Conservation (phyloP, 2,888 invertebrate genomes). For the Rhaphigaster nebulosa region DNA sequence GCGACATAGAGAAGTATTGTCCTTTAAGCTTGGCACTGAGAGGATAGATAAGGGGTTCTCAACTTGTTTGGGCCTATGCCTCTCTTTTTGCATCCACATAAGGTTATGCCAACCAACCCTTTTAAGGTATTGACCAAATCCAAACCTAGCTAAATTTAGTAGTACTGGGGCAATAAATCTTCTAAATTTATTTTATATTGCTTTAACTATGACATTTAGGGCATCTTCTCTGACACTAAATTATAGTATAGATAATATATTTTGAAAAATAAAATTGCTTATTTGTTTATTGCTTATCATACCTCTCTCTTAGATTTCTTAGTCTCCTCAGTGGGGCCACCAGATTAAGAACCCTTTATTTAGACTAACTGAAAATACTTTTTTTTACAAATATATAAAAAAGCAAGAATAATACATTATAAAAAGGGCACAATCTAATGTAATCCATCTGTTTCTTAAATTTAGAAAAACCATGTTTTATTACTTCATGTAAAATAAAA, state of each 20-base stretch:
- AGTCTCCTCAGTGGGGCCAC: not conserved
- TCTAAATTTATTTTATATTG: not conserved
- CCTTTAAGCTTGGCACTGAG: no score
- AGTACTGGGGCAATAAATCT: not conserved
- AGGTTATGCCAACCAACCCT: no score
- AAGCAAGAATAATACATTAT: no score
- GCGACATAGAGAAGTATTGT: no score
- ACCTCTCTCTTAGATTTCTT: not conserved
- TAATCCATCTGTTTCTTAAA: not conserved
- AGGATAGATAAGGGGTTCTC: no score
- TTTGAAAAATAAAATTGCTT: not conserved
- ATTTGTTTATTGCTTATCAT: no score
- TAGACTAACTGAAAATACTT: not conserved
- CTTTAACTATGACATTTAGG: not conserved
- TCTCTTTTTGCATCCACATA: no score
- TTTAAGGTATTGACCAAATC: no score
- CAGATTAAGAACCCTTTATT: not conserved
- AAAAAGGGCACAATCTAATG: not conserved
- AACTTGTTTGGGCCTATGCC: no score
- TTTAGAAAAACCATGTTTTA: not conserved
- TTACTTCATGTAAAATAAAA: not conserved
- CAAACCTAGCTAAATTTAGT: not conserved
- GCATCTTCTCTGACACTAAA: not conserved
- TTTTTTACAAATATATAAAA: not conserved
- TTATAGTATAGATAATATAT: not conserved